Evolutionary conservation across 92 coral and sea anemone genomes (phyloP), one percentile per base, ranked within the genome.

Genomic region (Blastomussa wellsi): DNA sequence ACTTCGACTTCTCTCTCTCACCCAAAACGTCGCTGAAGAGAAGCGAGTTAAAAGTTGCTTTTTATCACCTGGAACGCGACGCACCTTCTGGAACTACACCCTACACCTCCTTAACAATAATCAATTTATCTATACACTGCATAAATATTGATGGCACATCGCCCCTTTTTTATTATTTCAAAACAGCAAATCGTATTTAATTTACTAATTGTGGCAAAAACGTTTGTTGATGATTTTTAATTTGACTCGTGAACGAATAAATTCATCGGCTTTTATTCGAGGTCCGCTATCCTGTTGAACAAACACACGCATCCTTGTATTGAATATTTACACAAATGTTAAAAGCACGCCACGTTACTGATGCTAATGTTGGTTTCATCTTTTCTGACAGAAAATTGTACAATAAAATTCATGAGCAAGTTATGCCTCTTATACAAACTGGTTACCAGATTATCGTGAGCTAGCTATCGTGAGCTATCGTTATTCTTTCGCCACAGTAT

Each of bases 61-160:
- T 1, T 22, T 22, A 57, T 57, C 65, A 26, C 65, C 65, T 57
- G 7, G 29, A 57, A 24, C 65, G 65, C 29, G 24, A 29, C 65
- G 22, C 7, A 6, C 29, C 7, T 57, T 4, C 33, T 11, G 28
- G 68, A 62, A 28, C 68, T 62, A 75, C 57, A 49, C 57, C 64
- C 60, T 24, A 20, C 26, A 70, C 75, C 41, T 70, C 17, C 5
- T 38, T 35, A 26, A 38, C 20, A 70, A 70, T 70, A 70, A 70
- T 70, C 42, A 70, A 37, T 35, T 33, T 69, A 39, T 49, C 62
- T 16, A 36, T 28, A 74, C 26, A 42, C 16, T 20, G 15, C 48
- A 75, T 75, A 47, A 29, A 75, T 75, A 75, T 75, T 75, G 64
- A 75, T 75, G 79, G 59, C 29, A 24, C 48, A 36, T 38, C 26